Evolutionary conservation across 2,797 vertebrate genomes (phyloP).

Genomic region (Champsocephalus gunnari): DNA sequence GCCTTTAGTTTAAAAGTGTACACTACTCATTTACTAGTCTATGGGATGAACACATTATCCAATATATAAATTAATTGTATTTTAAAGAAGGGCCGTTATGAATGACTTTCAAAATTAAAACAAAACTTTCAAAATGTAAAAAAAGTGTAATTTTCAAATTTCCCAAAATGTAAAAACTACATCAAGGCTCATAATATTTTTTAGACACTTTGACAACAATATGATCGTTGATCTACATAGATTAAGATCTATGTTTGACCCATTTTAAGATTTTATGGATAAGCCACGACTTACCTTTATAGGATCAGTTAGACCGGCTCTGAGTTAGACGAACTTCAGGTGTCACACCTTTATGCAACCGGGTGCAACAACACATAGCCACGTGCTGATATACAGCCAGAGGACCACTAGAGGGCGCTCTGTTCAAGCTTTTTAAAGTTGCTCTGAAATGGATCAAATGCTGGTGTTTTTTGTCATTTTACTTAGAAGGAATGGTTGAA

Average conservation of each 20-base stretch:
- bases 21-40: too few relatives aligned
- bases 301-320: conserved; percentile 34
- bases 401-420: conserved; percentile 52
- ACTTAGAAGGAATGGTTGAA: neutral
- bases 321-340: conserved; percentile 35
- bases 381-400: conserved; percentile 10
- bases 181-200: neutral
- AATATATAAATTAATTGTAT: too few relatives aligned
- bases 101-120: too few relatives aligned
- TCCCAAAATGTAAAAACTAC: too few relatives aligned
- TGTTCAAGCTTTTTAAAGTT: conserved; percentile 13
- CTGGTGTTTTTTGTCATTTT: neutral
- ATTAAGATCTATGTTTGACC: conserved; percentile 9
- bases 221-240: neutral
- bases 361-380: conserved; percentile 9
- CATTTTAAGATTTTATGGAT: conserved; percentile 36
- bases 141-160: too few relatives aligned
- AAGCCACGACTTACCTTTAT: conserved; percentile 55
- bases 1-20: too few relatives aligned
- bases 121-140: too few relatives aligned
- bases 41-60: too few relatives aligned
- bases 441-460: neutral
- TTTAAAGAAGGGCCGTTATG: too few relatives aligned
- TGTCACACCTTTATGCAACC: conserved; percentile 26
- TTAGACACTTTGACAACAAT: neutral